phyloP scores from a whole-genome alignment of 2,113 vertebrate genomes.

The Donacobius atricapilla region DNA sequence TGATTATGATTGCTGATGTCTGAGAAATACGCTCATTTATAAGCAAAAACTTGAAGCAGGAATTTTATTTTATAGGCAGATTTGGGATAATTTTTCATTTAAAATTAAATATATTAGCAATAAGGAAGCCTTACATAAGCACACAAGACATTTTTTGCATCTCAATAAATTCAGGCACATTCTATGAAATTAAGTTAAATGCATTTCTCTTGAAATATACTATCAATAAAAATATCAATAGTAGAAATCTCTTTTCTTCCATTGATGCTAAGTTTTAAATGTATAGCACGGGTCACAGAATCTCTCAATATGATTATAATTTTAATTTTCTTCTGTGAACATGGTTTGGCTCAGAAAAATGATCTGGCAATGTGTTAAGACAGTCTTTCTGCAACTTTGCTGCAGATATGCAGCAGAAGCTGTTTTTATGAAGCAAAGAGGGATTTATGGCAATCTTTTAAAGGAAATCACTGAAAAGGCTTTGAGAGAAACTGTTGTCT shows the following conservation, averaged over 20 bases:
- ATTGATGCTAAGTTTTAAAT: neutral
- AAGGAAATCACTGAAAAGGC: neutral
- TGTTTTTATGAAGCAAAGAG: constrained; percentile 7
- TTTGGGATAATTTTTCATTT: neutral
- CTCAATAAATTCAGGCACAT: neutral
- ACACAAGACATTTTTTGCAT: neutral
- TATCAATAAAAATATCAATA: neutral
- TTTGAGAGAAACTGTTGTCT: constrained; percentile 14
- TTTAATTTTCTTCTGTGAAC: neutral
- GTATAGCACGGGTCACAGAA: neutral
- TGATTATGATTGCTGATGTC: neutral
- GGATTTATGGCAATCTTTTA: constrained; percentile 11
- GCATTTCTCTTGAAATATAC: neutral
- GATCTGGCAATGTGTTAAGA: neutral
- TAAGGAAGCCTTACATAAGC: neutral
- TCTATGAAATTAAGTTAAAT: neutral
- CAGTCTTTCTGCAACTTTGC: neutral
- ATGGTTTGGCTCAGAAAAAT: neutral
- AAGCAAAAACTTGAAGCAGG: neutral
- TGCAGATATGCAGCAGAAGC: neutral
- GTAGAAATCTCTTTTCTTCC: neutral
- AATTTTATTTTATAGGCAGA: neutral
- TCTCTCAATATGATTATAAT: neutral
- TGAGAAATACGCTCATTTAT: neutral
- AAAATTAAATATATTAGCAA: neutral